Percentiles rank a stretch among this genome's conserved stretches.
Evolutionary conservation across 2,888 invertebrate species (phyloP).

Genomic region (Chelonus formosanus): DNA sequence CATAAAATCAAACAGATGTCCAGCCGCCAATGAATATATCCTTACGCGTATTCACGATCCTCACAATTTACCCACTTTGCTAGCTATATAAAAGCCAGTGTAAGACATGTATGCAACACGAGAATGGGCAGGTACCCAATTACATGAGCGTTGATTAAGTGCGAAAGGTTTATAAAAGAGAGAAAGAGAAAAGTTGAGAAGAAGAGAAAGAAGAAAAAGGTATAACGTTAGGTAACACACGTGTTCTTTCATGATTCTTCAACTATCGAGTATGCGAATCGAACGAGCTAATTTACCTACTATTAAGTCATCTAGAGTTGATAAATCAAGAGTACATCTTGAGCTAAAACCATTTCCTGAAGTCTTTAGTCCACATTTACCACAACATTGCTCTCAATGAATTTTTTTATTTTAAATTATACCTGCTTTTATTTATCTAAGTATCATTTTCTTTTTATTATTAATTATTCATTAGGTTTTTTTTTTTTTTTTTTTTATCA

Average conservation of each 20-base stretch:
- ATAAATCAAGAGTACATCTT: too few relatives aligned
- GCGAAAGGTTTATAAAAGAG: slow-evolving; percentile 13
- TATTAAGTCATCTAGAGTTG: too few relatives aligned
- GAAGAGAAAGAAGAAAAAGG: neutral
- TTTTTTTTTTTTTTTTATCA: too few relatives aligned
- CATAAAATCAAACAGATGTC: slow-evolving; percentile 25
- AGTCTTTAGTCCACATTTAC: too few relatives aligned
- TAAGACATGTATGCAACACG: slow-evolving; percentile 16
- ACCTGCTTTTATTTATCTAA: too few relatives aligned
- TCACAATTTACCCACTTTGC: slow-evolving; percentile 13
- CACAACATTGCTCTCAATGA: too few relatives aligned
- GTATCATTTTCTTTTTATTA: too few relatives aligned
- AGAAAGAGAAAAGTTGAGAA: neutral
- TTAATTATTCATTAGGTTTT: too few relatives aligned
- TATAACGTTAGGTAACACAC: slow-evolving; percentile 3
- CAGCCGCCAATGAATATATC: neutral
- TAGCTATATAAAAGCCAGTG: slow-evolving; percentile 11
- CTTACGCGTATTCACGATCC: slow-evolving; percentile 6
- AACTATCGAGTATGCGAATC: neutral
- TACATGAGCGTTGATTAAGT: slow-evolving; percentile 30
- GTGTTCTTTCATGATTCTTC: neutral
- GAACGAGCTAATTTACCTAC: neutral
- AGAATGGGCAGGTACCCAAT: slow-evolving; percentile 26
- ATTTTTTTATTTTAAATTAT: too few relatives aligned
- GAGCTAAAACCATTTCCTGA: too few relatives aligned